Base-by-base conservation (phyloP, 2,888 invertebrate genomes). In the Furcula furcula region DNA sequence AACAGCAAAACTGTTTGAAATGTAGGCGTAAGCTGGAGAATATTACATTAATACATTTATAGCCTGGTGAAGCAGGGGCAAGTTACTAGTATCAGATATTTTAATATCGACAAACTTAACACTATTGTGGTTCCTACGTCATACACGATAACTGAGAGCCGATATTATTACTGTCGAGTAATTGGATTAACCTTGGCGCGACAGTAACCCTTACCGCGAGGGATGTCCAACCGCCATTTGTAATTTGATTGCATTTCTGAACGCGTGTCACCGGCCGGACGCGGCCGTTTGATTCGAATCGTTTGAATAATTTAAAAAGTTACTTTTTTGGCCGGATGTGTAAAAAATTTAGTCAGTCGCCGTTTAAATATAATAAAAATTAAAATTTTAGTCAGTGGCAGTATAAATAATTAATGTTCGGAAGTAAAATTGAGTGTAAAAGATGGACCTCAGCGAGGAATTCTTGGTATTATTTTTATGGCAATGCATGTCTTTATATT, bases 401-500 rank as follows among this genome's bases (percentile, higher is more conserved):
- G 7, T 15, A 14, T 19, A 1, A 26, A 9, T 19, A 22, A n/a
- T n/a, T n/a, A 20, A 92, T 92, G 92, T 92, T 92, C 63, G 91
- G 91, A 42, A 91, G 90, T 55, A 90, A 91, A 65, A 68, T 83
- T 37, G 91, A 92, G 45, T 90, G 91, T 29, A 83, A 92, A 65
- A 85, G 87, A 45, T 92, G 92, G 92, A 84, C 87, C 0, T 77
- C 77, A 0, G 63, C 67, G 5, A 57, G 79, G 42, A 72, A 65
- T 49, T 56, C 48, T 40, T 46, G 72, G 76, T 74, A 62, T n/a
- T n/a, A n/a, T n/a, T n/a, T n/a, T n/a, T n/a, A n/a, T n/a, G n/a
- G n/a, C n/a, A n/a, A n/a, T n/a, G n/a, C n/a, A n/a, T n/a, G n/a
- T n/a, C n/a, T n/a, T n/a, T n/a, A n/a, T n/a, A n/a, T n/a, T n/a